These are phyloP conservation scores for Emydura subglobosa DNA, from an alignment of 2,113 vertebrate species.

Conservation along the genomic window DNA sequence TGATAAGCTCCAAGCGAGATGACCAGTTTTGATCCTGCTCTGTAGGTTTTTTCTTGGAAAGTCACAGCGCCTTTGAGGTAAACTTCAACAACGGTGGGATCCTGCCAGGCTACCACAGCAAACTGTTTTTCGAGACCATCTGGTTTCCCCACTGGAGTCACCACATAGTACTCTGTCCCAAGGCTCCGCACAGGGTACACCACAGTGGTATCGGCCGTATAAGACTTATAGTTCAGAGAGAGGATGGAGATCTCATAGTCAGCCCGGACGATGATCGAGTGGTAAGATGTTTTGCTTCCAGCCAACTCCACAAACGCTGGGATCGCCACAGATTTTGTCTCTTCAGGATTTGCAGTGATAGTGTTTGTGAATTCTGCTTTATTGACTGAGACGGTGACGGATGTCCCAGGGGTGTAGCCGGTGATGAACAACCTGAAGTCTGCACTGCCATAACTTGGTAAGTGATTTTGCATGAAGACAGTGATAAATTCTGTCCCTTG, in stretches of 20 bases:
- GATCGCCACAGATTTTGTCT: neutral
- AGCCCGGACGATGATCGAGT: neutral
- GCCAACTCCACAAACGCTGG: neutral
- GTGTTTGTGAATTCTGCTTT: neutral
- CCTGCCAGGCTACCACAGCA: conserved; percentile 76
- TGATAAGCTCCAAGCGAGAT: conserved; percentile 74
- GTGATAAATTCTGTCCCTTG: conserved; percentile 79
- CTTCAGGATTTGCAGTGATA: neutral
- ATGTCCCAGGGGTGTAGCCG: conserved; percentile 49
- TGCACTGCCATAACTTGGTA: neutral
- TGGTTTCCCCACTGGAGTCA: conserved; percentile 65
- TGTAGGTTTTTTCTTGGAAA: conserved; percentile 50
- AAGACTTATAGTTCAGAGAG: conserved; percentile 61
- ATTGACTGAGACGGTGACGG: neutral
- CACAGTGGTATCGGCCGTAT: conserved; percentile 75
- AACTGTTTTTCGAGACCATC: conserved; percentile 71
- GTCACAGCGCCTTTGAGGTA: conserved; percentile 2
- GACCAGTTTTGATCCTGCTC: neutral
- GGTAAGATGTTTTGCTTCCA: conserved; percentile 7
- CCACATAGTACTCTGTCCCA: conserved; percentile 81
- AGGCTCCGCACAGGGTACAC: conserved; percentile 76
- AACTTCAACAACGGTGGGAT: conserved; percentile 71
- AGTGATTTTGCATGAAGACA: conserved; percentile 80
- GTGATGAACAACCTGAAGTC: conserved; percentile 69
- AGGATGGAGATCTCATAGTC: conserved; percentile 12